Percentiles rank a stretch among this genome's conserved stretches.
phyloP scores from a whole-genome alignment of 1,140 invertebrate genomes.

The Caenorhabditis brenneri region DNA sequence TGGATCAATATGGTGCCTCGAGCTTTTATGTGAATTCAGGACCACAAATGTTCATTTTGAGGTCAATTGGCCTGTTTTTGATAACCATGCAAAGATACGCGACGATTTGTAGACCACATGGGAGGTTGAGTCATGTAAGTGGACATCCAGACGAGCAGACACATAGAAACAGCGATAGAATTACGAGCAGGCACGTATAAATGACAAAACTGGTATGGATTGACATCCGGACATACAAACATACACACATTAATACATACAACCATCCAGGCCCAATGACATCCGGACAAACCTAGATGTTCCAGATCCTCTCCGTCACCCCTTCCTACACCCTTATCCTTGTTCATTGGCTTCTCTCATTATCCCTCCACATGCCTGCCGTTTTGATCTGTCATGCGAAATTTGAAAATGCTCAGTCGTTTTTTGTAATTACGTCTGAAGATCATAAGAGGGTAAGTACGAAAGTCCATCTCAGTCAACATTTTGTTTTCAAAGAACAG shows the following conservation, averaged over 20 bases:
- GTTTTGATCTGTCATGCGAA: background rate
- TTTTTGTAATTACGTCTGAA: background rate
- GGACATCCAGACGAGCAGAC: no score
- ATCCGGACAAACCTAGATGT: no score
- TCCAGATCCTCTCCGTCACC: background rate
- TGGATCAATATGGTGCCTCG: background rate
- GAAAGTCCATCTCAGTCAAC: no score
- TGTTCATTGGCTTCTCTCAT: background rate
- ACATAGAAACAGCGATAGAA: no score
- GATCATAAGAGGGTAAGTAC: background rate
- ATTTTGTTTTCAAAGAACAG: no score
- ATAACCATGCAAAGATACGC: background rate
- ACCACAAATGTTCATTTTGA: background rate
- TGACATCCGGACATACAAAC: no score
- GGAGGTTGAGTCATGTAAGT: background rate
- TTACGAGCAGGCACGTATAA: no score
- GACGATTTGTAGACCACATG: background rate
- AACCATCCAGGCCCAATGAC: no score
- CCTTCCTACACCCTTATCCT: background rate
- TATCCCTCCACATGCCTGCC: background rate
- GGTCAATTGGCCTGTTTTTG: background rate
- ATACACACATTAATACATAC: no score
- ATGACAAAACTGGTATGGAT: no score
- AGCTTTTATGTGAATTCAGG: conserved; percentile 6
- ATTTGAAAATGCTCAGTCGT: background rate